These are phyloP conservation scores for Melanotaenia duboulayi DNA, from an alignment of 2,113 vertebrate genomes.

Conservation along the genomic window DNA sequence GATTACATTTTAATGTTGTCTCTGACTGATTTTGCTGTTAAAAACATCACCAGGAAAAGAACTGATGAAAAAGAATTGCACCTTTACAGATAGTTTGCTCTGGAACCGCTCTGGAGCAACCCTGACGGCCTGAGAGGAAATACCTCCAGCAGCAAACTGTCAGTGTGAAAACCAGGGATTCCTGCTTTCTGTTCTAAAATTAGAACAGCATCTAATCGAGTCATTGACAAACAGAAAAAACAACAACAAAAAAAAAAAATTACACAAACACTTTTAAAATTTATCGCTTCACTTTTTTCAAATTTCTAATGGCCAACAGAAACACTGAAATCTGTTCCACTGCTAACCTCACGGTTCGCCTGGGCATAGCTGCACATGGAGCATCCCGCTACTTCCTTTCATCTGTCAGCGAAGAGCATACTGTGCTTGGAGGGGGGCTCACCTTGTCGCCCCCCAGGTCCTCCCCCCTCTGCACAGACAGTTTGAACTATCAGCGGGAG, in stretches of 20 bases:
- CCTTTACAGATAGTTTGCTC: no score
- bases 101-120: no score
- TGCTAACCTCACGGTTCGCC: slow-evolving; percentile 1
- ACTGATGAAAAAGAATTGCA: neutral
- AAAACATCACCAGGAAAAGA: neutral
- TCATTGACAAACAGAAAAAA: neutral
- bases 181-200: no score
- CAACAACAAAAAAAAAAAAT: neutral
- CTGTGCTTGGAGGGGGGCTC: slow-evolving; percentile 10
- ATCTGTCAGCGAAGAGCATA: slow-evolving; percentile 25
- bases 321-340: neutral
- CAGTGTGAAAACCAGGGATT: neutral
- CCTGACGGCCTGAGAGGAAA: no score
- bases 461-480: slow-evolving; percentile 5
- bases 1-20: neutral
- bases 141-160: no score
- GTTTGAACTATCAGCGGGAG: slow-evolving; percentile 26
- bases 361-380: slow-evolving; percentile 1
- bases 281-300: neutral
- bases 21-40: neutral
- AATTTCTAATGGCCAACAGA: neutral
- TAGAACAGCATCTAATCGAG: neutral
- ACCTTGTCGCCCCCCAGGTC: neutral
- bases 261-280: neutral
- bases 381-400: slow-evolving; percentile 34